A percentile compares a stretch with the other conserved stretches of the same genome.
phyloP scores from a whole-genome alignment of 2,888 invertebrate species.

The Ormyrus nitidulus region DNA sequence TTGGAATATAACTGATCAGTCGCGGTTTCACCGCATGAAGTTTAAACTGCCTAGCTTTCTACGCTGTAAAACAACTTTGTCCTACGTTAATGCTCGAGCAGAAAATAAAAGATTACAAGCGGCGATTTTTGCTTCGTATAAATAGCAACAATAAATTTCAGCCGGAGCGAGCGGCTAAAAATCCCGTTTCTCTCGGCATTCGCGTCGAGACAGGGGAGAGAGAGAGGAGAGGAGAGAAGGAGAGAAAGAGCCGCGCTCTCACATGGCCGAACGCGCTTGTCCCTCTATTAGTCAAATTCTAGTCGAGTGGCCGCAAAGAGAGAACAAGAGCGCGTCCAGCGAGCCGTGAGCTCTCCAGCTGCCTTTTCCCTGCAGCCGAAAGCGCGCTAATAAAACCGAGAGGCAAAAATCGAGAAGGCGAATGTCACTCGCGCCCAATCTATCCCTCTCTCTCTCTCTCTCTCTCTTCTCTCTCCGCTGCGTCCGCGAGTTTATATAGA shows the following conservation, averaged over 20 bases:
- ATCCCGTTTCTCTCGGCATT: too few species aligned
- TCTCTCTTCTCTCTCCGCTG: not conserved
- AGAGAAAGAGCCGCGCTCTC: constrained; percentile 12
- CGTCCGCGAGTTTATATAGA: constrained; percentile 38
- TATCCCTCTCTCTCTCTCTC: too few species aligned
- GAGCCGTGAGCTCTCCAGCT: constrained; percentile 39
- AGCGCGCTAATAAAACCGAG: constrained; percentile 39
- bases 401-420: constrained; percentile 34
- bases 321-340: not conserved
- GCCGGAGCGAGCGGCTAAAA: not conserved
- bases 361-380: constrained; percentile 32
- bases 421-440: constrained; percentile 30
- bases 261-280: not conserved
- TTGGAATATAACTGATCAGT: too few species aligned
- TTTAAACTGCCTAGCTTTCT: too few species aligned
- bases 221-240: not conserved
- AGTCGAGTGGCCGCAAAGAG: constrained; percentile 48
- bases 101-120: too few species aligned
- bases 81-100: too few species aligned
- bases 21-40: too few species aligned
- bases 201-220: too few species aligned
- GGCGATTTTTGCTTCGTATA: not conserved
- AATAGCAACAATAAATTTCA: not conserved
- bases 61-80: too few species aligned
- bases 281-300: constrained; percentile 26